Evolutionary conservation across 2,113 vertebrate species (phyloP), one percentile per base, ranked within the genome.

Genomic region (Myotis lucifugus): DNA sequence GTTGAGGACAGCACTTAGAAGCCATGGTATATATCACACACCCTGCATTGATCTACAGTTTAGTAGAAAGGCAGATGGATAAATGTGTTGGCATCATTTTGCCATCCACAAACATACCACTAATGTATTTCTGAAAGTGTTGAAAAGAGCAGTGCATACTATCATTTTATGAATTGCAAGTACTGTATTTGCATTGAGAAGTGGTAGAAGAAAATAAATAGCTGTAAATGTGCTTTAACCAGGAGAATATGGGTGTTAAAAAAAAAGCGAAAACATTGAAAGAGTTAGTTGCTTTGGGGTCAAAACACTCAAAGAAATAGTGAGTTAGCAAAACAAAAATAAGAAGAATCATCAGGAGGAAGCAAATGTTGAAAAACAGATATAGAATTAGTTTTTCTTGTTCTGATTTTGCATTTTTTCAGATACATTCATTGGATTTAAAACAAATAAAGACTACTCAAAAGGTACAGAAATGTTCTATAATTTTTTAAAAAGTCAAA

Each of bases 231-330:
- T 19, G 13, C 19, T 97, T 97, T 96, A 93, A 76, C 76, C n/a
- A 76, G 56, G 42, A 97, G 72, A 83, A 77, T 97, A 91, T 92
- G 48, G 8, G 14, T 95, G 78, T 83, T 42, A 59, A 27, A 8
- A 66, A 66, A 76, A 88, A 23, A 5, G 2, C 54, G 40, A 70
- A 85, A 88, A 95, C 90, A 95, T 93, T 96, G 94, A 96, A 93
- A 70, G 50, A 95, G n/a, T 91, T 89, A 73, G 10, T 79, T 97
- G 95, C 88, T 90, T 96, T 91, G 96, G 92, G 93, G 95, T 96
- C 83, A 96, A 82, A 97, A 96, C 83, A 94, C 85, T 96, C 96
- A 98, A 87, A 97, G 78, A 97, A 98, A 97, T 93, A 74, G 79
- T 94, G 56, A 95, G 78, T 90, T 95, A 97, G 46, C 76, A 94